These are phyloP conservation scores for Orthonychiurus folsomi DNA, from an alignment of 2,888 invertebrate genomes.

Conservation along the genomic window DNA sequence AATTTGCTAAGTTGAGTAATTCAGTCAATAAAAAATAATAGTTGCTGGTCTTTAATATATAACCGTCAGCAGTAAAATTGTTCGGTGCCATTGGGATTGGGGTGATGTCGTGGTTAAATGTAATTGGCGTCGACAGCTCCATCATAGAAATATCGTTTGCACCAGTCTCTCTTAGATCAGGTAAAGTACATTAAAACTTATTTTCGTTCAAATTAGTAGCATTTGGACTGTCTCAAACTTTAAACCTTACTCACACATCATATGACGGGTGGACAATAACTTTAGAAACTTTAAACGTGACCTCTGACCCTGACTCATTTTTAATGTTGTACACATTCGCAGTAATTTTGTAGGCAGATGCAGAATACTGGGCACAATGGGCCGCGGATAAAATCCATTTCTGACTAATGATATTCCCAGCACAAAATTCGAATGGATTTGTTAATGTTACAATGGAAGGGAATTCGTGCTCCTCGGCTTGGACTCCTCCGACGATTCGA, in stretches of 20 bases:
- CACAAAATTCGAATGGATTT: slow-evolving; percentile 6
- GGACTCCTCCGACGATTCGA: slow-evolving; percentile 1
- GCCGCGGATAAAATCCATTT: not conserved
- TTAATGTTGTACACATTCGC: slow-evolving; percentile 4
- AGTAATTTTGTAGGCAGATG: not conserved
- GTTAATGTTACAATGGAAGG: not conserved
- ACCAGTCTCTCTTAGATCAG: not conserved
- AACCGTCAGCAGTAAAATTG: not conserved
- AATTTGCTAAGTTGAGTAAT: not conserved
- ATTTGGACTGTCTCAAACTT: too few species aligned
- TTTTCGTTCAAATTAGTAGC: not conserved
- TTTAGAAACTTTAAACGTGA: not conserved
- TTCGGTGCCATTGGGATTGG: not conserved
- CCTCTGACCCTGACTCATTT: not conserved
- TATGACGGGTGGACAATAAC: slow-evolving; percentile 5
- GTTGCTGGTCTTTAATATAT: not conserved
- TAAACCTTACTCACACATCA: slow-evolving; percentile 3
- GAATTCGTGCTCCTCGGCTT: slow-evolving; percentile 9
- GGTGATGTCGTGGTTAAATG: not conserved
- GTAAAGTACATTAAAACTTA: not conserved
- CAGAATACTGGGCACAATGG: not conserved
- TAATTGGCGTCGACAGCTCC: not conserved
- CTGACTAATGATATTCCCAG: not conserved
- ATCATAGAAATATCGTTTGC: slow-evolving; percentile 5
- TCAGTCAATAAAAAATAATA: not conserved